Evolutionary conservation across 2,888 invertebrate species (phyloP).

Genomic region (Leucophenga maculata): DNA sequence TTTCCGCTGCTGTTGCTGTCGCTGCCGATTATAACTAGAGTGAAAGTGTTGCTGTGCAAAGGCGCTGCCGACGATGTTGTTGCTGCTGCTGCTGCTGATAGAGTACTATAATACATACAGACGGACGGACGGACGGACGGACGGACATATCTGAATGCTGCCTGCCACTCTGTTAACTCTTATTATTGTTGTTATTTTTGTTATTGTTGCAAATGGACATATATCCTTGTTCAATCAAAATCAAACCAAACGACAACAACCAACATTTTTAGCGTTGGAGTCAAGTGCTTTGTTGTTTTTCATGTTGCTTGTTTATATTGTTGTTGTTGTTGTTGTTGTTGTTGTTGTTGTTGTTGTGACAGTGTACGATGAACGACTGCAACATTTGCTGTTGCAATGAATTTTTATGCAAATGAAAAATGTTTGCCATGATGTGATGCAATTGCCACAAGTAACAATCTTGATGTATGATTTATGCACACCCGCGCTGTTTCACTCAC

Average conservation of each 20-base stretch:
- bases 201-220: slow-evolving; percentile 39
- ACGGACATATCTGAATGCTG: no score
- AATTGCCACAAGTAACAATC: slow-evolving; percentile 65
- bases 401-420: slow-evolving; percentile 65
- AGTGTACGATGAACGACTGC: not conserved
- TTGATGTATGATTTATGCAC: slow-evolving; percentile 61
- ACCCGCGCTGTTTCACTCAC: slow-evolving; percentile 29
- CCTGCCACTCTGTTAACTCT: not conserved
- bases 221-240: slow-evolving; percentile 57
- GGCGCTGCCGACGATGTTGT: slow-evolving; percentile 28
- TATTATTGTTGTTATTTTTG: slow-evolving; percentile 25
- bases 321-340: slow-evolving; percentile 29
- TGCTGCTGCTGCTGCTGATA: slow-evolving; percentile 29
- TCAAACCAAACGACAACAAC: slow-evolving; percentile 40
- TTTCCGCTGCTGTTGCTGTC: slow-evolving; percentile 41
- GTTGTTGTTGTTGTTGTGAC: slow-evolving; percentile 49
- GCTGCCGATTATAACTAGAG: slow-evolving; percentile 56
- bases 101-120: not conserved
- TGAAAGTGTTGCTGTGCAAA: slow-evolving; percentile 58
- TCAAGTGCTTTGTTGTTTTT: slow-evolving; percentile 64
- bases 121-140: no score
- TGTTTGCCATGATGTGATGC: slow-evolving; percentile 65
- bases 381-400: slow-evolving; percentile 52
- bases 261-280: slow-evolving; percentile 38
- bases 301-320: slow-evolving; percentile 53